Evolutionary conservation across 2,888 invertebrate species (phyloP).

Genomic region (Torymus auratus): DNA sequence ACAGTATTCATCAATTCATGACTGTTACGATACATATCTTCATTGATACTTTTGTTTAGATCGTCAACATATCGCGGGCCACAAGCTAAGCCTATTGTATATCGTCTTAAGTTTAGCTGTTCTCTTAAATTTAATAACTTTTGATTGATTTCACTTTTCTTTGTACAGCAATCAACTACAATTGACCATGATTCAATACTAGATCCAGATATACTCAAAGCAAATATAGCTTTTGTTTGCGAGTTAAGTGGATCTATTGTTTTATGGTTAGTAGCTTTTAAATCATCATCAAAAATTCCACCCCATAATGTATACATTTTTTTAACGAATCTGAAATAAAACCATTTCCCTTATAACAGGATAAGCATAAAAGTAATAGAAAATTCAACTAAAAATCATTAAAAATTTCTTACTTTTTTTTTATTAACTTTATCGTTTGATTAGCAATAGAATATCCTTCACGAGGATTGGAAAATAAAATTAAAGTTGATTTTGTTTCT

Average conservation of each 20-base stretch:
- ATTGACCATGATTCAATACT: conserved; percentile 31
- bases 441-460: neutral
- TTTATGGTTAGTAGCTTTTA: conserved; percentile 1
- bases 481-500: conserved; percentile 9
- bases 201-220: conserved; percentile 18
- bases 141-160: no score
- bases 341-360: neutral
- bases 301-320: conserved; percentile 36
- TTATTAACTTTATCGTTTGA: neutral
- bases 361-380: no score
- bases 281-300: conserved; percentile 29
- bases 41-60: neutral
- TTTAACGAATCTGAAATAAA: conserved; percentile 13
- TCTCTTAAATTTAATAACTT: no score
- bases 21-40: conserved; percentile 8
- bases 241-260: neutral
- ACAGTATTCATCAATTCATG: conserved; percentile 29
- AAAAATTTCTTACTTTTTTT: no score
- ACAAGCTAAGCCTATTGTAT: conserved; percentile 26
- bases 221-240: neutral
- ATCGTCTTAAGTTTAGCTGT: neutral
- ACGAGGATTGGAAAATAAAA: conserved; percentile 16
- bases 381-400: no score
- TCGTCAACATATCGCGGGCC: conserved; percentile 22
- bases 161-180: conserved; percentile 13